These are phyloP conservation scores for Helarctos malayanus DNA, from an alignment of 2,797 vertebrate genomes.

Conservation along the genomic window DNA sequence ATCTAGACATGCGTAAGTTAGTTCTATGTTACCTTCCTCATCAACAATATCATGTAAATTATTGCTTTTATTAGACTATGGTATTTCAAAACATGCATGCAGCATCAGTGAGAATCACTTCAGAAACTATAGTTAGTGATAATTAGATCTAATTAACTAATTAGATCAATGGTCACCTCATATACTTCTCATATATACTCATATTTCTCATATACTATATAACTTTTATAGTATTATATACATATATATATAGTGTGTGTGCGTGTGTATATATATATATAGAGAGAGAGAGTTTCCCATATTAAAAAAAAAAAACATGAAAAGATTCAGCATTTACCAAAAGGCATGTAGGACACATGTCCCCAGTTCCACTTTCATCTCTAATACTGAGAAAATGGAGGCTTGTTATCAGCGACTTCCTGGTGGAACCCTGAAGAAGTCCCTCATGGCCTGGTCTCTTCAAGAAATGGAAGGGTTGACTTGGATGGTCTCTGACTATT, in stretches of 20 bases:
- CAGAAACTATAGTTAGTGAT: not conserved
- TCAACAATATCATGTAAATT: not conserved
- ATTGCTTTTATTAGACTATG: not conserved
- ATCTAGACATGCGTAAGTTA: not conserved
- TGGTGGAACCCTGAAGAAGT: not conserved
- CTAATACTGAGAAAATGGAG: not conserved
- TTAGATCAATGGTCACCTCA: not conserved
- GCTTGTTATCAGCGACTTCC: not conserved
- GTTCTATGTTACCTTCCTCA: not conserved
- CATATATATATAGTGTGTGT: not conserved
- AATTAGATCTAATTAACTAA: not conserved
- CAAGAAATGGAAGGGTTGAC: not conserved
- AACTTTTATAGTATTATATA: not conserved
- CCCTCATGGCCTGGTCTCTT: not conserved
- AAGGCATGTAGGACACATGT: not conserved
- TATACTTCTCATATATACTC: not conserved
- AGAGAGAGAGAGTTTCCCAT: not conserved
- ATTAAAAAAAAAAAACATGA: not conserved
- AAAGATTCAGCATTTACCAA: constrained; percentile 33
- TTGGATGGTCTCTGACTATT: not conserved
- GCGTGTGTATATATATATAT: too few species aligned
- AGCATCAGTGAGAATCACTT: not conserved
- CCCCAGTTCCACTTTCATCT: not conserved
- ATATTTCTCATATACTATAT: not conserved
- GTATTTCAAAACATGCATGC: not conserved